Evolutionary conservation across 1,140 invertebrate species (phyloP).

Genomic region (Pseudachorutes palmiensis): DNA sequence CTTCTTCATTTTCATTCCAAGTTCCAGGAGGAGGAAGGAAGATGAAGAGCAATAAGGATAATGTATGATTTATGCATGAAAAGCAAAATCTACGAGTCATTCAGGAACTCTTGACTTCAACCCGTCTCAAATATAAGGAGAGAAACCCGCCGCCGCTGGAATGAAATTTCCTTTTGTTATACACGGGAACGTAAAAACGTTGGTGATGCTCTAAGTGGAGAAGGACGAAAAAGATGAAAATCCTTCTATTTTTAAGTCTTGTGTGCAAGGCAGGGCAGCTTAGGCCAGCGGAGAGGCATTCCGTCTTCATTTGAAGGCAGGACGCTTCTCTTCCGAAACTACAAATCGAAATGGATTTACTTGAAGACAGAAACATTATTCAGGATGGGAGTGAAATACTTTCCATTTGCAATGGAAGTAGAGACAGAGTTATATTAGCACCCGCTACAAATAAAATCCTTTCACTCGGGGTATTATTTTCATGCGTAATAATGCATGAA

Average conservation of each 20-base stretch:
- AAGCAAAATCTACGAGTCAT: background rate
- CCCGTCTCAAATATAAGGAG: background rate
- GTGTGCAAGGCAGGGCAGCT: background rate
- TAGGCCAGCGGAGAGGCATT: background rate
- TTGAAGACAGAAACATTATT: background rate
- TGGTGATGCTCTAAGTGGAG: background rate
- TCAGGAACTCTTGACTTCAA: background rate
- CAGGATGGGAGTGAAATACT: background rate
- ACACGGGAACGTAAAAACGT: background rate
- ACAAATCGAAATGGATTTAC: conserved; percentile 11
- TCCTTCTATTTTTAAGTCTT: conserved; percentile 1
- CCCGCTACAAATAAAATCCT: too few species aligned
- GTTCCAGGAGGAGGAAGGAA: background rate
- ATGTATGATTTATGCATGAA: conserved; percentile 4
- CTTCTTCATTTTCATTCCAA: background rate
- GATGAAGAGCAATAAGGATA: background rate
- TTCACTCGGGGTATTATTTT: background rate
- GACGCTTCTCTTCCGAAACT: background rate
- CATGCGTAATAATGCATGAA: background rate
- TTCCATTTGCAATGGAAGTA: background rate
- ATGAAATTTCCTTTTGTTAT: background rate
- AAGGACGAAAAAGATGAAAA: background rate
- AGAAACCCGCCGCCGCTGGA: background rate
- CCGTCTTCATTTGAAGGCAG: background rate
- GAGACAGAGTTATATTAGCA: too few species aligned